Percentiles rank a stretch among this genome's conserved stretches.
These are phyloP conservation scores for Drosophila suzukii DNA, from an alignment of 1,140 invertebrate species.

Conservation along the genomic window DNA sequence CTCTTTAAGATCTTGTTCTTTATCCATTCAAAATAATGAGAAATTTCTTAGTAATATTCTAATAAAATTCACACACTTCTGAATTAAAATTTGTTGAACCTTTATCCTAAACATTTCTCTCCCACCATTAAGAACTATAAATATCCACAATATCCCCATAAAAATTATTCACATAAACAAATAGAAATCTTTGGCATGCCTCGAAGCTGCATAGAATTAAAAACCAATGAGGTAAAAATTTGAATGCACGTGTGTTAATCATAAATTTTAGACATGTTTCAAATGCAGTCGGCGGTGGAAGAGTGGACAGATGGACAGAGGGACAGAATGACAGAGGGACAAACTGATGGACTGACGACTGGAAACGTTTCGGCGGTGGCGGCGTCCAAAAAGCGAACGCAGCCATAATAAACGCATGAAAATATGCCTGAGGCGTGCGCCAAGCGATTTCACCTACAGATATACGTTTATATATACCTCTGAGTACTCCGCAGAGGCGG, in stretches of 20 bases:
- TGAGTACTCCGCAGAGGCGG: constrained; percentile 2
- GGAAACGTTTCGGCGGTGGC: constrained; percentile 30
- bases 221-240: constrained; percentile 55
- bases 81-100: not conserved
- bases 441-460: constrained; percentile 73
- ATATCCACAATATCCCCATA: constrained; percentile 63
- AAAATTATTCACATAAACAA: constrained; percentile 73
- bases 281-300: constrained; percentile 57
- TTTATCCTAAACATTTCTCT: too few relatives aligned
- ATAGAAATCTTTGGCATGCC: constrained; percentile 61
- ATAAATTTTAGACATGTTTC: constrained; percentile 81
- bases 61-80: not conserved
- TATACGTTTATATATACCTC: constrained; percentile 1
- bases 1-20: too few relatives aligned
- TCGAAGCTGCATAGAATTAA: constrained; percentile 50
- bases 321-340: not conserved
- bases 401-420: constrained; percentile 78
- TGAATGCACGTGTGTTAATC: constrained; percentile 77
- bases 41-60: not conserved
- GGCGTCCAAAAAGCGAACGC: constrained; percentile 59
- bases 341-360: constrained; percentile 20
- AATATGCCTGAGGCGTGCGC: constrained; percentile 76
- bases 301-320: not conserved
- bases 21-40: not conserved
- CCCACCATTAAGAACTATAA: constrained; percentile 62